Evolutionary conservation across 1,140 invertebrate genomes (phyloP), one percentile per base, ranked within the genome.

Genomic region (Pseudomyrmex flavicornis): DNA sequence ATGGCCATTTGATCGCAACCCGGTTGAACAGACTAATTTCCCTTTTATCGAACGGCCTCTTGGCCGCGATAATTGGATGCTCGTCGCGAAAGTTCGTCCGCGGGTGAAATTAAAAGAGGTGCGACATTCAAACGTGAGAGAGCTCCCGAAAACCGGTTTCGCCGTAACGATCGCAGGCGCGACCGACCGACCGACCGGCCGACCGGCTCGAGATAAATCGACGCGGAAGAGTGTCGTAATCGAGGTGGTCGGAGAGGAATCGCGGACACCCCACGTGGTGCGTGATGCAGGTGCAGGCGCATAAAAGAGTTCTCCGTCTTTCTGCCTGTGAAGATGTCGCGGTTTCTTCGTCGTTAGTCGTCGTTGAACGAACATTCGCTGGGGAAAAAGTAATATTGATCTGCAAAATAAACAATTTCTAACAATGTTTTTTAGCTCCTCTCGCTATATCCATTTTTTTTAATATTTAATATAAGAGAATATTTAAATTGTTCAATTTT

Each of bases 161-260:
- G 46, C 26, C 15, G 50, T 12, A 50, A 59, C 35, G 35, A 65
- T 74, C 52, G 62, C 61, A 72, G 79, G 61, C 72, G 48, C 70
- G 17, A 61, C 54, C 48, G 54, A 35, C 26, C 62, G 80, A 63
- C 61, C 85, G 65, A 58, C 44, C 79, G 74, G 35, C 35, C 35
- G 35, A 59, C 63, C 83, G 84, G 58, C 77, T 82, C 72, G 77
- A 88, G 87, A 88, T 86, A 86, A 89, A 87, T 89, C 88, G 85
- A 89, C 85, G 79, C 88, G 88, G 88, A 89, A 89, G 88, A 89
- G 85, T 89, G 88, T 87, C 82, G 88, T 89, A 89, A 89, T 89
- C 88, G 85, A 87, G 85, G 56, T 20, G 59, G 56, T 70, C 82
- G 82, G 72, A 72, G 76, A 80, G 75, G 85, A 86, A 89, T 76